Percentiles rank a stretch among this genome's conserved stretches.
phyloP scores from a whole-genome alignment of 1,140 invertebrate genomes.

The Drosophila repletoides region DNA sequence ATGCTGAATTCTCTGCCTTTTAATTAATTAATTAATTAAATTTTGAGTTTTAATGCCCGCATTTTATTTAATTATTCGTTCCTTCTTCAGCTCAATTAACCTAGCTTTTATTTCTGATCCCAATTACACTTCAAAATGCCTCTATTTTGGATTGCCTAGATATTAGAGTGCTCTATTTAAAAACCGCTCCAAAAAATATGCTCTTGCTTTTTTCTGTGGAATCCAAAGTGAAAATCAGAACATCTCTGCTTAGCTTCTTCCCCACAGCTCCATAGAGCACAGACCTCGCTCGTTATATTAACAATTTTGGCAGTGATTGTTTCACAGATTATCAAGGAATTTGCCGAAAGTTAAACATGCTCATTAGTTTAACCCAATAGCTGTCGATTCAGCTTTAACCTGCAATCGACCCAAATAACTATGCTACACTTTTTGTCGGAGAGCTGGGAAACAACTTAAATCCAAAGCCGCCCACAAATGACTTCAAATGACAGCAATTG shows the following conservation, averaged over 20 bases:
- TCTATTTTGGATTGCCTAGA: too few relatives aligned
- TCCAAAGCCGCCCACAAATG: conserved; percentile 61
- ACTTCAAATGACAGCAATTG: conserved; percentile 75
- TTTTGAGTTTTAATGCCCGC: too few relatives aligned
- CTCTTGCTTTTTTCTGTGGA: too few relatives aligned
- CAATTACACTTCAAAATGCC: too few relatives aligned
- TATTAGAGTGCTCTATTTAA: too few relatives aligned
- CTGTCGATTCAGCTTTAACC: conserved; percentile 14
- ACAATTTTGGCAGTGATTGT: conserved; percentile 19
- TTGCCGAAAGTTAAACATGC: background rate
- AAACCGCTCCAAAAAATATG: too few relatives aligned
- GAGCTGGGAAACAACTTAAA: conserved; percentile 25
- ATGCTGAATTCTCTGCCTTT: too few relatives aligned
- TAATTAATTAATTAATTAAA: too few relatives aligned
- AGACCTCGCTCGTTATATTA: conserved; percentile 1
- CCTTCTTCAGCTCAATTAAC: too few relatives aligned
- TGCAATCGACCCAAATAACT: conserved; percentile 1
- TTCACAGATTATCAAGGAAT: conserved; percentile 42
- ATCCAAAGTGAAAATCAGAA: too few relatives aligned
- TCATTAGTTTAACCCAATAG: conserved; percentile 23
- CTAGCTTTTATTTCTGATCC: too few relatives aligned
- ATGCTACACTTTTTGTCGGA: conserved; percentile 10
- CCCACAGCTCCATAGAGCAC: background rate
- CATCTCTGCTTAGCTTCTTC: background rate
- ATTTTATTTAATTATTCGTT: too few relatives aligned